Percentiles rank a stretch among this genome's conserved stretches.
Evolutionary conservation across 2,888 invertebrate genomes (phyloP).

Genomic region (Plemyria rubiginata): DNA sequence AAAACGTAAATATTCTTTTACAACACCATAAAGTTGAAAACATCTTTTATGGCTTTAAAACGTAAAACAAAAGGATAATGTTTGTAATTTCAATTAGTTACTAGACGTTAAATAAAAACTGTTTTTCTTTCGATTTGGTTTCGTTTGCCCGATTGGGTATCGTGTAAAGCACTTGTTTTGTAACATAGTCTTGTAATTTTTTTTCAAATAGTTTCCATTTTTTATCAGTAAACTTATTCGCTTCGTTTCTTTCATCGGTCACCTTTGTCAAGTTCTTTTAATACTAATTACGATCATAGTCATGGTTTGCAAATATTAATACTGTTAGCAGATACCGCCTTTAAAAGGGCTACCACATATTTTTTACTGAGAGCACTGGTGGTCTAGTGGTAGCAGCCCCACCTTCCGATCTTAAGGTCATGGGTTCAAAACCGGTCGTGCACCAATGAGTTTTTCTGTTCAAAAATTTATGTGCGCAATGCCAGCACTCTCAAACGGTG

Average conservation of each 20-base stretch:
- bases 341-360: too few relatives aligned
- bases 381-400: too few relatives aligned
- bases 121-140: constrained; percentile 40
- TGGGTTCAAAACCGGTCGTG: too few relatives aligned
- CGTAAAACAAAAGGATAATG: constrained; percentile 33
- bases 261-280: neutral
- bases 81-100: constrained; percentile 44
- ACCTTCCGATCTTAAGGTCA: too few relatives aligned
- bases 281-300: neutral
- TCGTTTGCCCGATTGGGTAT: constrained; percentile 47
- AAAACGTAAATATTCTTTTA: constrained; percentile 27
- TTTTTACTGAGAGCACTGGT: too few relatives aligned
- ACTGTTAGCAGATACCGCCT: neutral
- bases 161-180: neutral
- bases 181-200: neutral
- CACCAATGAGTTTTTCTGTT: too few relatives aligned
- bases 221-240: neutral
- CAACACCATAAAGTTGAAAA: constrained; percentile 27
- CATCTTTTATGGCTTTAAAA: constrained; percentile 24
- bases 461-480: too few relatives aligned
- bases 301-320: neutral
- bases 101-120: constrained; percentile 43
- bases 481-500: too few relatives aligned
- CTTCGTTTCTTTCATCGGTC: neutral
- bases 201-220: neutral